These are phyloP conservation scores for Enteromius trimaculatus DNA, from an alignment of 2,797 vertebrate genomes.

Conservation along the genomic window DNA sequence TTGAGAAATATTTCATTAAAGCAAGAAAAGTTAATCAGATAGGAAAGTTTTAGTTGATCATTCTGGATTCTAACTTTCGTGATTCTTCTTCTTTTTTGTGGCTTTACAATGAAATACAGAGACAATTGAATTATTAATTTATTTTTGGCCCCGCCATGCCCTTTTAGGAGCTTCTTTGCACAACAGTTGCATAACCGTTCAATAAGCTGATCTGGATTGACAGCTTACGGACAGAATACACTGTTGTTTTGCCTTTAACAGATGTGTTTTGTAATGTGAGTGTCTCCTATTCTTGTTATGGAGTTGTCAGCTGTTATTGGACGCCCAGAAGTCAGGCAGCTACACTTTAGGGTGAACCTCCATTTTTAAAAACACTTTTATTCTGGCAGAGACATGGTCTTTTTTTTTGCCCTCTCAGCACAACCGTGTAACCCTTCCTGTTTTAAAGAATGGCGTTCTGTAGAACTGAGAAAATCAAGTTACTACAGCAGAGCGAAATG, in stretches of 20 bases:
- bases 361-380: neutral
- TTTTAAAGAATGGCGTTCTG: conserved; percentile 8
- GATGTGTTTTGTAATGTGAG: neutral
- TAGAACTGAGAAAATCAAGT: conserved; percentile 26
- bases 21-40: neutral
- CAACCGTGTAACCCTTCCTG: neutral
- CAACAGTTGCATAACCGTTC: neutral
- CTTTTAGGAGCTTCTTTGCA: neutral
- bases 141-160: neutral
- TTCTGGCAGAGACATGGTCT: neutral
- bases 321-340: neutral
- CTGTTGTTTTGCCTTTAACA: neutral
- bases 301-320: neutral
- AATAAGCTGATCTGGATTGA: neutral
- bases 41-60: too few relatives aligned
- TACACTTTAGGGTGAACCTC: neutral
- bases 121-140: neutral
- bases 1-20: neutral
- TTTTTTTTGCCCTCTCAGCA: neutral
- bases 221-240: neutral
- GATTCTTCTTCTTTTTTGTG: neutral
- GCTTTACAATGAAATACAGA: neutral
- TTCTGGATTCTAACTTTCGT: too few relatives aligned
- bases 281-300: neutral
- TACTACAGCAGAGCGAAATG: conserved; percentile 12